Percentiles rank a stretch among this genome's conserved stretches.
Conservation (phyloP, 2,888 invertebrate species). For the Drosophila percnosoma region DNA sequence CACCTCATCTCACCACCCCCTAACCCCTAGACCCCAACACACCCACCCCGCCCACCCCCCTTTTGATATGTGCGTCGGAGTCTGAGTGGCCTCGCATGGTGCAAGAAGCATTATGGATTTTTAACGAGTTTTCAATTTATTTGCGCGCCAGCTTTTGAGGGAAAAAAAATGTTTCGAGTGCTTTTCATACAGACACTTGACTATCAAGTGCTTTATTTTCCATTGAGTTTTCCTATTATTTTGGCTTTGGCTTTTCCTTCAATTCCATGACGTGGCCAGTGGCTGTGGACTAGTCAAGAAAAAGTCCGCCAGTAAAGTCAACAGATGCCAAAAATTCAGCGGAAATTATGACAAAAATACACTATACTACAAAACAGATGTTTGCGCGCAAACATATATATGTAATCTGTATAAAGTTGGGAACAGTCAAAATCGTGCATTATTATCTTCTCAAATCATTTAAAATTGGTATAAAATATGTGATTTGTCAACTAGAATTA, state of each 20-base stretch:
- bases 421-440: not conserved
- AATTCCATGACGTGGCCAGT: constrained; percentile 44
- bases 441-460: not conserved
- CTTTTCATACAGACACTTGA: constrained; percentile 81
- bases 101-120: constrained; percentile 83
- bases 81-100: constrained; percentile 55
- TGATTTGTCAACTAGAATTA: not conserved
- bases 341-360: constrained; percentile 15
- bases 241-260: constrained; percentile 5
- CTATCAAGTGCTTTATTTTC: constrained; percentile 74
- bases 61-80: constrained; percentile 8
- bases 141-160: constrained; percentile 70
- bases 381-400: not conserved
- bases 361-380: constrained; percentile 18
- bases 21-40: not conserved
- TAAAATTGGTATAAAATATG: not conserved
- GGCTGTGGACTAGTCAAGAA: constrained; percentile 42
- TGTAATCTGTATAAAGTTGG: not conserved
- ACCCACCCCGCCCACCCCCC: not conserved
- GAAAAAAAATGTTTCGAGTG: constrained; percentile 71
- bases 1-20: constrained; percentile 3
- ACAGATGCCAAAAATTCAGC: constrained; percentile 28
- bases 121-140: constrained; percentile 85
- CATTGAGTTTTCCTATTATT: constrained; percentile 17
- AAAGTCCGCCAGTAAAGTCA: constrained; percentile 24